Evolutionary conservation across 2,113 vertebrate species (phyloP).

Genomic region (Nicator chloris): DNA sequence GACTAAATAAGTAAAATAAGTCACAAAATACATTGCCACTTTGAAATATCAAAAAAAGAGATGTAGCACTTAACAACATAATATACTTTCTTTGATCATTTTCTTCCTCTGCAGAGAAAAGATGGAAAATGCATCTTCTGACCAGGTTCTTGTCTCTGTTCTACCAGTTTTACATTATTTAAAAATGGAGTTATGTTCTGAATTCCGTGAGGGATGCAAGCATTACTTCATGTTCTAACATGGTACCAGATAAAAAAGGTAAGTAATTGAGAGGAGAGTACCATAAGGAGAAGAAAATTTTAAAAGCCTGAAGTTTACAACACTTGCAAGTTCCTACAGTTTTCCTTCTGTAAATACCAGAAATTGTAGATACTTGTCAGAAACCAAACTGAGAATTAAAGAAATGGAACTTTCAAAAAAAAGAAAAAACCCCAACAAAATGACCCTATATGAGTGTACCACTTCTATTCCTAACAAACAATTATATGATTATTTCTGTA

Average conservation of each 20-base stretch:
- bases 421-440: neutral
- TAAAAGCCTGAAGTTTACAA: neutral
- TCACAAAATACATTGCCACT: accelerated
- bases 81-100: neutral
- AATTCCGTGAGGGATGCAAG: neutral
- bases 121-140: neutral
- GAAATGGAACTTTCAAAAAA: neutral
- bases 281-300: neutral
- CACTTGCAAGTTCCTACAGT: neutral
- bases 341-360: neutral
- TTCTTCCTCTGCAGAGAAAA: neutral
- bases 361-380: too few relatives aligned
- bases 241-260: neutral
- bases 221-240: neutral
- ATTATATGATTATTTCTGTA: neutral
- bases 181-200: neutral
- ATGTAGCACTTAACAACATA: neutral
- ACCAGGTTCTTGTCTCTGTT: neutral
- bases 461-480: neutral
- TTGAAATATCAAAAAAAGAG: neutral
- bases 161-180: neutral
- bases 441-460: neutral
- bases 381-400: neutral
- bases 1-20: neutral
- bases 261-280: neutral